Conservation (phyloP, 2,113 vertebrate genomes). For the Cryptoleucopteryx plumbea region DNA sequence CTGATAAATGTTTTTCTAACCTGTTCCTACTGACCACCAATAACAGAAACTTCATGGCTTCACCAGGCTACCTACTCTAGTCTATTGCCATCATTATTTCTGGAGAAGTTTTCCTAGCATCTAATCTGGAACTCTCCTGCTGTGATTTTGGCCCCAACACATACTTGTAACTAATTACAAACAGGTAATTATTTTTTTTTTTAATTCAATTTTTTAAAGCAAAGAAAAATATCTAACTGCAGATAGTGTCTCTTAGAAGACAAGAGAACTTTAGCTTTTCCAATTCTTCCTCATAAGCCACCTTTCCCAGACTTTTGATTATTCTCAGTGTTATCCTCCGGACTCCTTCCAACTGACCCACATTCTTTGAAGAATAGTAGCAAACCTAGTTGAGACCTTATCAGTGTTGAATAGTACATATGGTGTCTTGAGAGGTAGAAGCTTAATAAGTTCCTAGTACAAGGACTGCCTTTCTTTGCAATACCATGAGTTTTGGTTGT, state of each 20-base stretch:
- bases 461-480: not conserved
- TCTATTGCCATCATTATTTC: not conserved
- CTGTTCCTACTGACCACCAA: not conserved
- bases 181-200: not conserved
- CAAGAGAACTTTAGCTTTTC: not conserved
- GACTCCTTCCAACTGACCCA: not conserved
- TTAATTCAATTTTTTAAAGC: not conserved
- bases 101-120: not conserved
- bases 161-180: not conserved
- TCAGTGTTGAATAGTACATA: not conserved
- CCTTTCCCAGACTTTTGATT: not conserved
- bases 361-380: not conserved
- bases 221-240: not conserved
- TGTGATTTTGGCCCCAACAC: not conserved
- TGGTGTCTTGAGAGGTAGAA: not conserved
- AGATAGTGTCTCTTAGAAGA: not conserved
- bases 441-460: not conserved
- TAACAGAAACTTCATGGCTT: not conserved
- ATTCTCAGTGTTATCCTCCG: not conserved
- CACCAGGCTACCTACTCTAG: not conserved
- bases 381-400: not conserved
- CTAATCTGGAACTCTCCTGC: not conserved
- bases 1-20: not conserved
- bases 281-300: not conserved
- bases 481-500: not conserved